Evolutionary conservation across 2,113 vertebrate species (phyloP), one percentile per base, ranked within the genome.

Genomic region (Oreamnos americanus): DNA sequence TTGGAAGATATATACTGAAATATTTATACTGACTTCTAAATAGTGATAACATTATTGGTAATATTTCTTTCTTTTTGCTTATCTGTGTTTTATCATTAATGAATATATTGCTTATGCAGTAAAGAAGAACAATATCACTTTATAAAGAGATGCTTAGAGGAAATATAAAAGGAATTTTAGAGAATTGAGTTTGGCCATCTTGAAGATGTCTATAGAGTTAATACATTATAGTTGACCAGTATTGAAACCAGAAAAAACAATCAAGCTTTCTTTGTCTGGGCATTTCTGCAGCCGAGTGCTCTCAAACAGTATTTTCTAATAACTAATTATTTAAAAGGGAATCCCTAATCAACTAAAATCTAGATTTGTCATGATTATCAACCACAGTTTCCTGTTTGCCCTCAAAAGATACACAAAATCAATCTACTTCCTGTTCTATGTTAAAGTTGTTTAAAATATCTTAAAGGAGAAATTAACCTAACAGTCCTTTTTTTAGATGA

Each of bases 21-120:
- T 82, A 96, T 96, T 82, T 84, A 92, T 19, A 86, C n/a, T 49
- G 15, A 60, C 95, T 97, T 79, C 82, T 84, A 93, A 81, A 76
- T 64, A 6, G 25, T 74, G 2, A 43, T 92, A 30, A 67, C 26
- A 87, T 91, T 89, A 57, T 74, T 95, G 26, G 12, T 57, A 39
- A 45, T 88, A 58, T 92, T 92, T 62, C 30, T 88, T 97, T 89
- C 64, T 93, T 57, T 93, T 81, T 93, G 14, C 11, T 96, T 39
- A 93, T 60, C 4, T 74, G 8, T 87, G 9, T 78, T 67, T 89
- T 94, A 93, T 78, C 28, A 79, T 17, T 83, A 30, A 51, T 91
- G 28, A 96, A 94, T 23, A 91, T 49, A 93, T 23, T 87, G 58
- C 23, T 81, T 58, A 64, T n/a, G 13, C 62, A 91, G 76, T 57